phyloP scores from a whole-genome alignment of 2,113 vertebrate genomes.

The Artemisiospiza belli region DNA sequence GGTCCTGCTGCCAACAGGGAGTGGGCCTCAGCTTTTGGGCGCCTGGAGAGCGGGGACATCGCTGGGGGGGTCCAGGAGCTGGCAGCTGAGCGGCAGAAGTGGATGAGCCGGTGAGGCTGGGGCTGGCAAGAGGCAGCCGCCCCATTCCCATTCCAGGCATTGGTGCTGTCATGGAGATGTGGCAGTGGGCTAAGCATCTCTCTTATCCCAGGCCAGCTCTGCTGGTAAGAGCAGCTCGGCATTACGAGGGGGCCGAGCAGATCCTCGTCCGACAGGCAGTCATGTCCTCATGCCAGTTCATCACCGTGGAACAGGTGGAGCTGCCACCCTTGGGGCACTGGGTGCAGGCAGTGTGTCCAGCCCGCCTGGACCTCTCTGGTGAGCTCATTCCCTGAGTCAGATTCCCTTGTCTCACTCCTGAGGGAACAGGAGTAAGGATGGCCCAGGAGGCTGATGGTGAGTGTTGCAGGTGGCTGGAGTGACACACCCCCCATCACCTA shows the following conservation, averaged over 20 bases:
- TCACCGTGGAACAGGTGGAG: constrained; percentile 64
- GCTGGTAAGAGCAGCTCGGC: constrained; percentile 89
- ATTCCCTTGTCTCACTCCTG: background rate
- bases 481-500: constrained; percentile 95
- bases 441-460: background rate
- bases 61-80: constrained; percentile 73
- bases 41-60: constrained; percentile 81
- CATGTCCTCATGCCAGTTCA: constrained; percentile 86
- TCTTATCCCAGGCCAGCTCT: constrained; percentile 79
- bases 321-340: constrained; percentile 79
- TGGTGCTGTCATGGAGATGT: accelerated
- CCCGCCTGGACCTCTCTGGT: constrained; percentile 93
- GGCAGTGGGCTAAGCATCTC: background rate
- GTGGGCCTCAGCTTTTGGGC: constrained; percentile 81
- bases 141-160: background rate
- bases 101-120: constrained; percentile 86
- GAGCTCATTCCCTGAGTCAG: background rate
- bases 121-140: background rate
- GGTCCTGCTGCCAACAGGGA: constrained; percentile 90
- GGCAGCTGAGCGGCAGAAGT: constrained; percentile 79
- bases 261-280: constrained; percentile 89
- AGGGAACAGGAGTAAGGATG: background rate
- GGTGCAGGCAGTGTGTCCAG: constrained; percentile 87
- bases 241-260: constrained; percentile 93
- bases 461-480: constrained; percentile 87